phyloP scores from a whole-genome alignment of 64 coral and sea anemone genomes.

The Trachythela sp. region DNA sequence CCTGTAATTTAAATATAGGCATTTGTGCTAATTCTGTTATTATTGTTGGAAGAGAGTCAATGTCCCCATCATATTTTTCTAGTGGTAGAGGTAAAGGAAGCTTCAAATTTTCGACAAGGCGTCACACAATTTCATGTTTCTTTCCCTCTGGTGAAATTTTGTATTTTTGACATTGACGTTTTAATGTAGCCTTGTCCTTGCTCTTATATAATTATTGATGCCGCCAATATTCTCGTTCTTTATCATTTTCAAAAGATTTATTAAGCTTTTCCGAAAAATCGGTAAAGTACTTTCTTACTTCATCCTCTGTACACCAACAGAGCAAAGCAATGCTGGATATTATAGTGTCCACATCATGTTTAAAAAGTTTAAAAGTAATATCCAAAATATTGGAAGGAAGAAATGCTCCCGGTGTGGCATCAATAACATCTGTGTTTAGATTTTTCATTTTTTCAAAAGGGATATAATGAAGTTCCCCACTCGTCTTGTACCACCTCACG shows the following conservation, averaged over 20 bases:
- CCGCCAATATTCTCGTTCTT: conserved; percentile 31
- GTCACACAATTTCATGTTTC: conserved; percentile 35
- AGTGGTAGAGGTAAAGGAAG: conserved; percentile 23
- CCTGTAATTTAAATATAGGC: too few species aligned
- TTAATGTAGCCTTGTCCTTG: conserved; percentile 17
- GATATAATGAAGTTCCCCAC: conserved; percentile 53
- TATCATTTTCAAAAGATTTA: conserved; percentile 35
- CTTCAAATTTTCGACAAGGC: conserved; percentile 6
- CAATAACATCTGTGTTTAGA: background rate
- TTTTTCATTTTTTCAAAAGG: conserved; percentile 25
- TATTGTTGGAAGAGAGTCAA: too few species aligned
- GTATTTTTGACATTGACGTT: conserved; percentile 23
- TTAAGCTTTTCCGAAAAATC: conserved; percentile 26
- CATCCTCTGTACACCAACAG: conserved; percentile 27
- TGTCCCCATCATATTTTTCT: conserved; percentile 11
- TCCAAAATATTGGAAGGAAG: conserved; percentile 49
- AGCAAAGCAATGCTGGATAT: conserved; percentile 18
- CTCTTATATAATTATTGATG: conserved; percentile 40
- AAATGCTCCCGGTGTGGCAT: conserved; percentile 42
- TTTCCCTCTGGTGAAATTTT: conserved; percentile 28
- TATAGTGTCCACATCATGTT: background rate
- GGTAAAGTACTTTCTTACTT: conserved; percentile 35
- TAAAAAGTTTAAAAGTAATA: conserved; percentile 31
- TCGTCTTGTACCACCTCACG: conserved; percentile 30
- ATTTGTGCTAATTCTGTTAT: too few species aligned